phyloP scores from a whole-genome alignment of 2,113 vertebrate species.

The Prochilodus magdalenae region DNA sequence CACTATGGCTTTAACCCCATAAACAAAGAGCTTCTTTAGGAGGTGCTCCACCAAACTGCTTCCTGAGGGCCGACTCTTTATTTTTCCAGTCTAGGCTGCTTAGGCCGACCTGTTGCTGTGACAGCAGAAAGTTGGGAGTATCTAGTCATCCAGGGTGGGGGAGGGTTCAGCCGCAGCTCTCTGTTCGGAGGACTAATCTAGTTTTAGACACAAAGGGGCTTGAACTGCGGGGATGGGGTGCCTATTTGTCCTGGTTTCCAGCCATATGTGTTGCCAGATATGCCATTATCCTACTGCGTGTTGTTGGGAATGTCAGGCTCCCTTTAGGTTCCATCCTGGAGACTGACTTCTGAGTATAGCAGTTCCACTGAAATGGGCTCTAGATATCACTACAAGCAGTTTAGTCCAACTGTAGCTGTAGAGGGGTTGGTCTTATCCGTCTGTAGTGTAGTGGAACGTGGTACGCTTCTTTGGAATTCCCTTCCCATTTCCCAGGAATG shows the following conservation, averaged over 20 bases:
- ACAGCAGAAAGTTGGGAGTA: slow-evolving; percentile 50
- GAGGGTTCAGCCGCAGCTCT: slow-evolving; percentile 32
- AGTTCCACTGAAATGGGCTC: too few relatives aligned
- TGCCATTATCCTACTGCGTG: neutral
- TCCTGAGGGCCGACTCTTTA: neutral
- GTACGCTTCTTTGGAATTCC: slow-evolving; percentile 13
- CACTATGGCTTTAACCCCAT: neutral
- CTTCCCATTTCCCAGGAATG: neutral
- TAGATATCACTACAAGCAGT: too few relatives aligned
- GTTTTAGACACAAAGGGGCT: slow-evolving; percentile 31
- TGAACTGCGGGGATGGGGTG: slow-evolving; percentile 15
- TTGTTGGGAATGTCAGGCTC: too few relatives aligned
- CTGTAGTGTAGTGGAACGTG: neutral
- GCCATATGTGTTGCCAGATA: neutral
- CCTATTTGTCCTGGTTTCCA: slow-evolving; percentile 16
- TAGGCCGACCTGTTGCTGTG: slow-evolving; percentile 45
- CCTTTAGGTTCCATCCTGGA: too few relatives aligned
- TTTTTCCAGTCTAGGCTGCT: neutral
- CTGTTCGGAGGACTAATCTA: slow-evolving; percentile 50
- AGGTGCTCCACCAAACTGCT: neutral
- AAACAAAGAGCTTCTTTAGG: neutral
- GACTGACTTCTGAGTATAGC: too few relatives aligned
- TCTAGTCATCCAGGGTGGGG: slow-evolving; percentile 48
- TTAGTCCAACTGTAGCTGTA: too few relatives aligned
- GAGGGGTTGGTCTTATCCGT: neutral